These are phyloP conservation scores for Rhyacichthys aspro DNA, from an alignment of 2,797 vertebrate genomes.

Conservation along the genomic window DNA sequence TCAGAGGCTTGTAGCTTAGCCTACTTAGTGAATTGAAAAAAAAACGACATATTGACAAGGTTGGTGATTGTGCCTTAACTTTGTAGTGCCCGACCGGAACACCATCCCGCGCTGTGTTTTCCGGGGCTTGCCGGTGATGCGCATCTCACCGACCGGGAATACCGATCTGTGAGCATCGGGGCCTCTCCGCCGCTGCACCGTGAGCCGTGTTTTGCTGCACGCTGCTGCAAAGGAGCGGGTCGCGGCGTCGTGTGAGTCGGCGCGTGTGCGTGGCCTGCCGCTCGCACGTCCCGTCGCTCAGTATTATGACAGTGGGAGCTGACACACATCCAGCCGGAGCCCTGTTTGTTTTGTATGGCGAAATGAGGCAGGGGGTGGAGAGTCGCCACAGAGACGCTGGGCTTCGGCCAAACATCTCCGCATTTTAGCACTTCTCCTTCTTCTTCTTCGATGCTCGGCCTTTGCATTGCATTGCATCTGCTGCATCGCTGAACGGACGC, in stretches of 20 bases:
- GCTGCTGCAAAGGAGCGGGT: conserved; percentile 47
- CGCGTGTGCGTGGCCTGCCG: conserved; percentile 10
- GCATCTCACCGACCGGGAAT: conserved; percentile 72
- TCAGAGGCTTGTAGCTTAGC: too few species aligned
- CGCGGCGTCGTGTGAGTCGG: conserved; percentile 25
- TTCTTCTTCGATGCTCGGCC: conserved; percentile 34
- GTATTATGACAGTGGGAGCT: conserved; percentile 59
- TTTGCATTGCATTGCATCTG: conserved; percentile 55
- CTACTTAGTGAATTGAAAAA: too few species aligned
- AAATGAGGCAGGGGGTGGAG: conserved; percentile 77
- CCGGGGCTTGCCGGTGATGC: conserved; percentile 41
- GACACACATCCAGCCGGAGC: conserved; percentile 60
- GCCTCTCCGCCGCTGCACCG: conserved; percentile 58
- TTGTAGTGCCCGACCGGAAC: conserved; percentile 29
- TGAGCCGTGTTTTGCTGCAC: conserved; percentile 47
- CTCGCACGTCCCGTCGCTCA: conserved; percentile 17
- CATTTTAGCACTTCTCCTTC: conserved; percentile 65
- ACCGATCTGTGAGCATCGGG: conserved; percentile 59
- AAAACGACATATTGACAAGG: too few species aligned
- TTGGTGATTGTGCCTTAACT: conserved; percentile 28
- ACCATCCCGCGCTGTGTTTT: background rate
- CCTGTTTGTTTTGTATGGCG: conserved; percentile 74
- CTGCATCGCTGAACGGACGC: conserved; percentile 50
- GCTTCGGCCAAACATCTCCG: conserved; percentile 77
- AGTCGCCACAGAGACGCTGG: conserved; percentile 78